Conservation (phyloP, 2,113 vertebrate genomes). For the Xerus inauris region DNA sequence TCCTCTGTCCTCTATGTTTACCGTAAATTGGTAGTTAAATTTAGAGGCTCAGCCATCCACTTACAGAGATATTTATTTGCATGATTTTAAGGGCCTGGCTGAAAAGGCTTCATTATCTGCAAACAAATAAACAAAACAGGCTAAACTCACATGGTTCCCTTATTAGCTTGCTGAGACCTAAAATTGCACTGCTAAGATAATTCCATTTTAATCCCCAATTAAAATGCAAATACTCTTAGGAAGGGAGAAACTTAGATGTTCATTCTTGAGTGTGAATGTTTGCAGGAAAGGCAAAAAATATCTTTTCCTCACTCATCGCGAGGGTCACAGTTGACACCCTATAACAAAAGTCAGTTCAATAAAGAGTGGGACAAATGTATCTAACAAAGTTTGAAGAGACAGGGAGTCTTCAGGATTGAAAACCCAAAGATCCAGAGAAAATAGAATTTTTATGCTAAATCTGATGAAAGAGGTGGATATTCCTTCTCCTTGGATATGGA, state of each 20-base stretch:
- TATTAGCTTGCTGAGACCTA: constrained; percentile 39
- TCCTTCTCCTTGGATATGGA: no score
- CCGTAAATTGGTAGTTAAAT: background rate
- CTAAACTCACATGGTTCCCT: background rate
- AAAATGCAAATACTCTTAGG: constrained; percentile 43
- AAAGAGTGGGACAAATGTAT: background rate
- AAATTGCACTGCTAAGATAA: constrained; percentile 15
- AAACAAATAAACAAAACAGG: constrained; percentile 49
- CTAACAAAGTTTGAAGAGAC: background rate
- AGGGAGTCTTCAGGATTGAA: background rate
- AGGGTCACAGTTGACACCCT: background rate
- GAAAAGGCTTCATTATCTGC: constrained; percentile 47
- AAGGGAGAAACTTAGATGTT: background rate
- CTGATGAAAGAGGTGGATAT: background rate
- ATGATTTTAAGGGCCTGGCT: constrained; percentile 22
- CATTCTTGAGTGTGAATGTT: background rate
- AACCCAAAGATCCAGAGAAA: background rate
- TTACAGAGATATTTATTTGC: constrained; percentile 1
- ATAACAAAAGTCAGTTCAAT: background rate
- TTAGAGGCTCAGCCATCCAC: background rate
- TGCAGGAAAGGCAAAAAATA: background rate
- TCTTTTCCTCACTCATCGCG: background rate
- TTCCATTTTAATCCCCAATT: constrained; percentile 50
- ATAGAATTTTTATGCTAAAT: background rate
- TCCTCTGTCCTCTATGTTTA: constrained; percentile 49